phyloP scores from a whole-genome alignment of 2,113 vertebrate genomes.

The Furnarius figulus region DNA sequence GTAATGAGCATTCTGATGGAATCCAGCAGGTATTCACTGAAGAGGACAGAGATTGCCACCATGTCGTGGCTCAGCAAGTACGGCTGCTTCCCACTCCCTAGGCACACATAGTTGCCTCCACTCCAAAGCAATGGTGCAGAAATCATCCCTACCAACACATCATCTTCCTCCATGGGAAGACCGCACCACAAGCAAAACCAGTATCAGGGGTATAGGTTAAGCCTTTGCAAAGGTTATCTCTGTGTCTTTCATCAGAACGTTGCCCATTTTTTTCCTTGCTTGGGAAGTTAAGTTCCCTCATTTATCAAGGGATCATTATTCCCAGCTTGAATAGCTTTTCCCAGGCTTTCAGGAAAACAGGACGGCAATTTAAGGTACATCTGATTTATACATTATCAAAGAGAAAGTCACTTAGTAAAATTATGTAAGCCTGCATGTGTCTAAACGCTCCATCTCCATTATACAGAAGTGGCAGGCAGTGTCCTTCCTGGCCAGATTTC shows the following conservation, averaged over 20 bases:
- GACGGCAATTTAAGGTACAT: neutral
- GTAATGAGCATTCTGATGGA: neutral
- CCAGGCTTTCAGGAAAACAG: constrained; percentile 10
- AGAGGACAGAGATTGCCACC: neutral
- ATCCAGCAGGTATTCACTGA: neutral
- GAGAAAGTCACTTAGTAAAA: constrained; percentile 45
- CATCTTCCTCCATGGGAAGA: neutral
- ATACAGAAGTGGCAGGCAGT: neutral
- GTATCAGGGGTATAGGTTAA: neutral
- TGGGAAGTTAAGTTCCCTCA: neutral
- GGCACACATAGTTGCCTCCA: neutral
- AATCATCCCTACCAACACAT: neutral
- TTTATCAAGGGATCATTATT: constrained; percentile 36
- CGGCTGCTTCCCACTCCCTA: neutral
- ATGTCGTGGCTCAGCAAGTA: neutral
- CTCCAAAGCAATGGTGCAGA: neutral
- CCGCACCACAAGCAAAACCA: neutral
- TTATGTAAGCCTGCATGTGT: constrained; percentile 14
- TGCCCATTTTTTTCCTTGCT: neutral
- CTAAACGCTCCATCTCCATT: constrained; percentile 23
- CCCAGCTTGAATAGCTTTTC: neutral
- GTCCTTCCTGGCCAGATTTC: neutral
- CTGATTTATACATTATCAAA: constrained; percentile 51
- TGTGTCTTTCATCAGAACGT: neutral
- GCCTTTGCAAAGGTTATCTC: neutral